Evolutionary conservation across 1,140 invertebrate species (phyloP), one percentile per base, ranked within the genome.

Genomic region (Trachelipus rathkii): DNA sequence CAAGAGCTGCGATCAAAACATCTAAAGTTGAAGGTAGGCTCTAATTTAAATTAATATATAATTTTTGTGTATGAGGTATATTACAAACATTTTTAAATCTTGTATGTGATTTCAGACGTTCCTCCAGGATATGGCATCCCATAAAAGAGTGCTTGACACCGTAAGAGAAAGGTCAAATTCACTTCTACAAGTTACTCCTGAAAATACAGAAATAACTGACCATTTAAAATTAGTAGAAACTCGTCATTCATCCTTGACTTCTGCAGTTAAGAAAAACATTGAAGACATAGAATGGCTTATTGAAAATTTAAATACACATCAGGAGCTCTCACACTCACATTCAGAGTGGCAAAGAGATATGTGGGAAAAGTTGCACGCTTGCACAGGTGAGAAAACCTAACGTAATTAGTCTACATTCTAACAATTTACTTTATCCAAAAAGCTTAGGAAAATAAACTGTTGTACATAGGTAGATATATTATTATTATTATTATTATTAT

Each of bases 1-100:
- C 94, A 94, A 84, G 95, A 97, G 85, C 91, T 95, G 46, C 88
- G 92, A 78, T 91, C 92, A 0, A 95, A 94, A 85, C 85, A 96
- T 70, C 87, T 95, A 60, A 95, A 95, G 83, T 90, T 92, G 81
- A 95, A 95, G 86, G 89, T 90, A 83, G 74, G 78, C 60, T 21
- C 0, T 45, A 80, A 44, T 7, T 50, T 75, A 24, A 23, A 70
- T 19, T 19, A 19, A 15, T 60, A 3, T 60, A 3, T 60, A 60
- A 33, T 33, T 33, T 6, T 33, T 33, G 33, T 33, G 6, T 33
- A 33, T 33, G 1, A 3, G 33, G 6, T 33, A 3, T 33, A 33
- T 33, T 33, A 33, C 6, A 1, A 33, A 1, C 33, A 33, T 60
- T 60, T 1, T 60, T 60, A 60, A 60, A 60, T 60, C 8, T 4